phyloP scores from a whole-genome alignment of 35 echinoderm and acorn worm species.

The Holothuria glaberrima region DNA sequence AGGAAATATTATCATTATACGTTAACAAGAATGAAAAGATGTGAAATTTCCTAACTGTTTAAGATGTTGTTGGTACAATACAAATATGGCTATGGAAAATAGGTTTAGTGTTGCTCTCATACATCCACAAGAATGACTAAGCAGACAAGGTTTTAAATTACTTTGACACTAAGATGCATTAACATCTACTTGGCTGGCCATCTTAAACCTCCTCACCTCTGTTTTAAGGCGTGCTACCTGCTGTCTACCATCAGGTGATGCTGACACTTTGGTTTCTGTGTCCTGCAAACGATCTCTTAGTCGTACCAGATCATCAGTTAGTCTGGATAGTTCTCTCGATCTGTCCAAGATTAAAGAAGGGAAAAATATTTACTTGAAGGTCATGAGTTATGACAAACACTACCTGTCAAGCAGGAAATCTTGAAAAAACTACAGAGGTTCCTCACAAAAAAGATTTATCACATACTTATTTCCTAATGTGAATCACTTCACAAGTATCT shows the following conservation, averaged over 20 bases:
- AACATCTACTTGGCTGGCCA: background rate
- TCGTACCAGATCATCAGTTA: constrained; percentile 17
- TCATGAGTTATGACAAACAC: too few species aligned
- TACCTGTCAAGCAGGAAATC: too few species aligned
- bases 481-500: too few species aligned
- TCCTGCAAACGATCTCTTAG: constrained; percentile 31
- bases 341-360: background rate
- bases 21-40: too few species aligned
- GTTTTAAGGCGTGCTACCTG: constrained; percentile 46
- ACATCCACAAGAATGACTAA: background rate
- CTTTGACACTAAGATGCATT: background rate
- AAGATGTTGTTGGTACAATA: too few species aligned
- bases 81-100: too few species aligned
- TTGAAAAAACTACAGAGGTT: too few species aligned
- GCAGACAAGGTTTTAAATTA: background rate
- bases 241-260: constrained; percentile 21
- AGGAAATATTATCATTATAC: too few species aligned
- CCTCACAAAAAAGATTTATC: too few species aligned
- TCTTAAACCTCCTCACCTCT: background rate
- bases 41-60: too few species aligned
- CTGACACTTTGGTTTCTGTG: constrained; percentile 6
- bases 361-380: background rate
- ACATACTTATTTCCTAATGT: too few species aligned
- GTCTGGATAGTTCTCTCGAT: background rate
- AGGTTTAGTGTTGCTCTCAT: too few species aligned